Percentiles rank a stretch among this genome's conserved stretches.
Evolutionary conservation across 2,113 vertebrate genomes (phyloP).

Genomic region (Monarcha castaneiventris): DNA sequence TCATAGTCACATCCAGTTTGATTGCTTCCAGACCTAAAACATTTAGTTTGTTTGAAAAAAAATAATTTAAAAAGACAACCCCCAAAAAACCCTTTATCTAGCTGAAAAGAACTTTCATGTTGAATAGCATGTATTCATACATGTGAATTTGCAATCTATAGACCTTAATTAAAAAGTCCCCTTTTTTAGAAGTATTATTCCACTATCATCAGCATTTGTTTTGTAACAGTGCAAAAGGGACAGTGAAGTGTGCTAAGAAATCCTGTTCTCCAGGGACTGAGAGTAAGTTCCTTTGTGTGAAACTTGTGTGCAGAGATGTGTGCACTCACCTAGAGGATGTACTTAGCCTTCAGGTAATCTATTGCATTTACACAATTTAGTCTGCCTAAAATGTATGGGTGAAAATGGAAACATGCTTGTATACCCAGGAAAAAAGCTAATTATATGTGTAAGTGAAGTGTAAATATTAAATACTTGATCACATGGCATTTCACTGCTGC

Average conservation of each 20-base stretch:
- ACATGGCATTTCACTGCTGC: not conserved
- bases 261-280: not conserved
- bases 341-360: not conserved
- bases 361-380: not conserved
- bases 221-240: not conserved
- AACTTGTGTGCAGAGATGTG: not conserved
- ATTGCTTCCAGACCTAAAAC: slow-evolving; percentile 67
- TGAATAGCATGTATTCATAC: not conserved
- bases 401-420: not conserved
- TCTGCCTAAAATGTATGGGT: not conserved
- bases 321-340: rapidly evolving
- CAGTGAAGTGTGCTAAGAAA: not conserved
- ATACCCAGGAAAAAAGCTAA: not conserved
- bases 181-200: not conserved
- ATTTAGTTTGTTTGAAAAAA: not conserved
- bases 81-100: not conserved
- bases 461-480: not conserved
- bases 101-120: slow-evolving; percentile 11
- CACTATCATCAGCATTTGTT: not conserved
- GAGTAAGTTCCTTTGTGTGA: not conserved
- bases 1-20: slow-evolving; percentile 34
- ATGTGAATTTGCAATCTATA: not conserved
- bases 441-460: not conserved
- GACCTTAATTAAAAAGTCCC: not conserved
- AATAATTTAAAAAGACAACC: not conserved